A percentile compares a stretch with the other conserved stretches of the same genome.
Evolutionary conservation across 2,888 invertebrate genomes (phyloP).

Genomic region (Petrolisthes manimaculis): DNA sequence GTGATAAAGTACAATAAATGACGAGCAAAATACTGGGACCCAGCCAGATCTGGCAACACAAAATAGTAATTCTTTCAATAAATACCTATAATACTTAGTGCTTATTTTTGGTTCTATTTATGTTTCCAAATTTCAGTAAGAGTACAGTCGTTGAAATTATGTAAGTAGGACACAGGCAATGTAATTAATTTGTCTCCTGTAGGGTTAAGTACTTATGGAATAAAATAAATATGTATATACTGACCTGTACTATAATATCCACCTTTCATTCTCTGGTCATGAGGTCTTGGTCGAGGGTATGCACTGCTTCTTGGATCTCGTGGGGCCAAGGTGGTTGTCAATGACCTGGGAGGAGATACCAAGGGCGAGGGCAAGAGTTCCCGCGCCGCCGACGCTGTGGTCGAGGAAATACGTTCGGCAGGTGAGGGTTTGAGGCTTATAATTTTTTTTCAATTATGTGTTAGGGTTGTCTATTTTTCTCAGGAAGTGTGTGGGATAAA

Average conservation of each 20-base stretch:
- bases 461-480: no score
- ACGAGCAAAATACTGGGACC: no score
- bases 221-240: neutral
- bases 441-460: neutral
- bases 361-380: constrained; percentile 72
- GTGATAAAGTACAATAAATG: no score
- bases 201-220: neutral
- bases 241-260: neutral
- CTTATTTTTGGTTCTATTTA: no score
- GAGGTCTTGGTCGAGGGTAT: constrained; percentile 90
- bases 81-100: no score
- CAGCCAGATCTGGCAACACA: no score
- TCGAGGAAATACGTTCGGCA: constrained; percentile 84
- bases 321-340: constrained; percentile 97
- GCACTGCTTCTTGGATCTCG: constrained; percentile 91
- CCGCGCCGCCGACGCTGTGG: constrained; percentile 90
- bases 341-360: constrained; percentile 90
- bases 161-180: no score
- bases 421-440: constrained; percentile 71
- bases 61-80: no score
- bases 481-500: no score
- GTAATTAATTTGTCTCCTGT: no score
- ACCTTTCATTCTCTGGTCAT: neutral
- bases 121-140: no score
- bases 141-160: no score